Evolutionary conservation across 2,888 invertebrate species (phyloP), one percentile per base, ranked within the genome.

Genomic region (Netelia inedita): DNA sequence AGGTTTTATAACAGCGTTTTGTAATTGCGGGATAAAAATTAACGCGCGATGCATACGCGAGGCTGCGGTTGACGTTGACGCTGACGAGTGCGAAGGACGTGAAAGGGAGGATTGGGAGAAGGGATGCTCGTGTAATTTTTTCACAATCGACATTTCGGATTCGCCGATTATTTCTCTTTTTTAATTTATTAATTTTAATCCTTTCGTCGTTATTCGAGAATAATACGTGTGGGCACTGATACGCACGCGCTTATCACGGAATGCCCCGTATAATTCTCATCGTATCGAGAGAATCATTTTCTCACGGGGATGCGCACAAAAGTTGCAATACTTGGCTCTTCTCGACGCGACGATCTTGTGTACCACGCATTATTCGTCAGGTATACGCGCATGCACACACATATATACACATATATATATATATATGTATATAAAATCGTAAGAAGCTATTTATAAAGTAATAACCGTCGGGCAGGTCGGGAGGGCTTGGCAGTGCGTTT

Each of bases 401-500:
- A 50, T 6, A 2, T 0, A 50, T 0, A 50, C 0, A 11, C 11
- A 5, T 14, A n/a, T 50, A 50, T 50, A 50, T 50, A 50, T 46
- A 46, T 46, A 46, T 46, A 46, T 46, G 11, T 11, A 43, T 43
- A 71, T 73, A 79, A 72, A 79, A 69, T 87, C 87, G 69, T 87
- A 79, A 83, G 87, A 84, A 84, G 83, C 87, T 87, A 87, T 87
- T 87, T 87, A 87, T 87, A 87, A 86, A 82, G 79, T 87, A 87
- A 87, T 87, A 84, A 87, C 79, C 86, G 82, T 85, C 79, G 83
- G 82, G 82, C 79, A 83, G 82, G 83, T 83, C 82, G 82, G 80
- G 68, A 78, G 82, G 75, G 82, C 72, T 85, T 85, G 81, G 55
- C 65, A 79, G 76, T 46, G 75, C 83, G 73, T 28, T 28, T 28